These are phyloP conservation scores for Ambastaia sidthimunki DNA, from an alignment of 2,797 vertebrate species.

Conservation along the genomic window DNA sequence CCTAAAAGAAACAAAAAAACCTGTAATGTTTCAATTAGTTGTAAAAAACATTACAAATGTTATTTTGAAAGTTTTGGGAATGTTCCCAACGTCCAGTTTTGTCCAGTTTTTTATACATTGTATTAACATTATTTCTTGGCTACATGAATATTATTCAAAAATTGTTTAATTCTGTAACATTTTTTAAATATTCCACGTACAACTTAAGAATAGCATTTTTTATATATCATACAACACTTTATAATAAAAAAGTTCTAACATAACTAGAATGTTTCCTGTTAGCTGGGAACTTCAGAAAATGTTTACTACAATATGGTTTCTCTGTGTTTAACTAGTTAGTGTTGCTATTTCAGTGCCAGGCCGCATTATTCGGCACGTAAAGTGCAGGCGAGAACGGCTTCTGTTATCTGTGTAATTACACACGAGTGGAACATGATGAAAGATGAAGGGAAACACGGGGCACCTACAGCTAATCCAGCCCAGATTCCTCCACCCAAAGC, in stretches of 20 bases:
- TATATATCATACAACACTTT: too few relatives aligned
- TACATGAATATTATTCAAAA: too few relatives aligned
- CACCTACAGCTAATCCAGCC: constrained; percentile 19
- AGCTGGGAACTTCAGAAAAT: too few relatives aligned
- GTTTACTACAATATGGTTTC: not conserved
- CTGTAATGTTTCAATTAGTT: not conserved
- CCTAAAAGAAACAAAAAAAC: constrained; percentile 52
- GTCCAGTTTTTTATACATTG: too few relatives aligned
- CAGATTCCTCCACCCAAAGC: constrained; percentile 10
- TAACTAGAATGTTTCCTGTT: too few relatives aligned
- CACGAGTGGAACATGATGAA: constrained; percentile 31
- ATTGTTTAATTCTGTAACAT: too few relatives aligned
- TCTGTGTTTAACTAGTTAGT: not conserved
- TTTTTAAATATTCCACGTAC: too few relatives aligned
- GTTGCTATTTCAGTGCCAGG: constrained; percentile 11
- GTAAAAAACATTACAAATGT: not conserved
- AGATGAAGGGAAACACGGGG: constrained; percentile 39
- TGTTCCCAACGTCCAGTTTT: not conserved
- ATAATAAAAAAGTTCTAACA: too few relatives aligned
- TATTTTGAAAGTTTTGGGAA: too few relatives aligned
- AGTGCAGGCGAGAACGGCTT: constrained; percentile 21
- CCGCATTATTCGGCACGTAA: constrained; percentile 21
- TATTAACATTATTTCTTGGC: too few relatives aligned
- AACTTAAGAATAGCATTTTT: too few relatives aligned
- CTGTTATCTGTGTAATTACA: constrained; percentile 53